These are phyloP conservation scores for Macrotis lagotis DNA, from an alignment of 2,113 vertebrate species.

Conservation along the genomic window DNA sequence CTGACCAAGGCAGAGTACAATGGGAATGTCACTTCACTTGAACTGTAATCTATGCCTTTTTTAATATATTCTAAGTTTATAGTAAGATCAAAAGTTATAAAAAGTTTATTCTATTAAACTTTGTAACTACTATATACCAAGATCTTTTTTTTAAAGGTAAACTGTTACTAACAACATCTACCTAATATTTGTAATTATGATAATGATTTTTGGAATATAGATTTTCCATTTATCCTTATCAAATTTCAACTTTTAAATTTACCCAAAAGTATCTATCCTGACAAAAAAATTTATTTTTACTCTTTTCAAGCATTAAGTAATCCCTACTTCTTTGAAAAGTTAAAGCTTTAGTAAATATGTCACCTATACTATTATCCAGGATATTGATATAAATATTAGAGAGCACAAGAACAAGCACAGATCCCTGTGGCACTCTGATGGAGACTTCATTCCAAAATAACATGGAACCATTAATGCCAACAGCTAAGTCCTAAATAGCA, in stretches of 20 bases:
- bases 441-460: too few relatives aligned
- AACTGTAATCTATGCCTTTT: neutral
- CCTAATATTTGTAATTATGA: neutral
- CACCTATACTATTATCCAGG: too few relatives aligned
- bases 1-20: neutral
- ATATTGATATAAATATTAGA: too few relatives aligned
- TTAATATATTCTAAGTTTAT: neutral
- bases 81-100: neutral
- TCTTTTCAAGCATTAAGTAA: neutral
- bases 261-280: neutral
- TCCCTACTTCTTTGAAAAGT: neutral
- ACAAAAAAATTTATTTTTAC: neutral
- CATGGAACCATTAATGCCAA: too few relatives aligned
- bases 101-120: neutral
- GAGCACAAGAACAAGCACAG: too few relatives aligned
- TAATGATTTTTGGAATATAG: neutral
- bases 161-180: neutral
- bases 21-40: neutral
- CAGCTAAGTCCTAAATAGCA: too few relatives aligned
- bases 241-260: neutral
- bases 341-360: neutral
- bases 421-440: too few relatives aligned
- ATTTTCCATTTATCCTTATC: neutral
- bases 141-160: neutral
- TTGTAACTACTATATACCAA: neutral